Evolutionary conservation across 2,888 invertebrate species (phyloP), one percentile per base, ranked within the genome.

Genomic region (Macrophya alboannulata): DNA sequence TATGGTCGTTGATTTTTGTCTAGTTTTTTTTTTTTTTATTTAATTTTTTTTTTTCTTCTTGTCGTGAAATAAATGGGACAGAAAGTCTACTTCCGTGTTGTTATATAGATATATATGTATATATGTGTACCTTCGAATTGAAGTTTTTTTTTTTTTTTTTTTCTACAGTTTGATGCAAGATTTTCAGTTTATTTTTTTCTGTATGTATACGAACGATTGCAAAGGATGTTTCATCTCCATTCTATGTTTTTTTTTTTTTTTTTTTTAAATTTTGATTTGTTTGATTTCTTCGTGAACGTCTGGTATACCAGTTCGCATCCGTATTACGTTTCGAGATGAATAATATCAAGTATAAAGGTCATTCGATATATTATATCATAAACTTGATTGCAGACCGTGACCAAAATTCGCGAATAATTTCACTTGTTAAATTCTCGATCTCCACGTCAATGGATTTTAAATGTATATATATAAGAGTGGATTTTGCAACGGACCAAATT

Each of bases 401-500:
- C 62, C 10, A 3, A 12, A 62, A 62, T 62, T 9, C 25, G 21
- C 62, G 62, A 48, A 62, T 25, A 12, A 2, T 62, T 62, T 5
- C 4, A 21, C 25, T 21, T 62, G 40, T 71, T 40, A 40, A 40
- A 40, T 71, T 17, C 71, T 68, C 68, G 31, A 68, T 68, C 40
- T 37, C 40, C 1, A 40, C 40, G 40, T 71, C 40, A 71, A 71
- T 40, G 71, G 40, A 21, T 48, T 48, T 76, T 45, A 45, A 48
- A 21, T 74, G 74, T 25, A 31, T 45, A 45, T 25, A 21, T 74
- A 48, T 25, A 31, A n/a, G n/a, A 71, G 40, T 71, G 48, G 48
- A 79, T 79, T 79, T 79, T 55, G 79, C 79, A 79, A 79, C 79
- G 55, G 37, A 59, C 40, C 37, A 40, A 79, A 79, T 59, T 59